These are phyloP conservation scores for Threskiornis aethiopicus DNA, from an alignment of 2,797 vertebrate species.

Conservation along the genomic window DNA sequence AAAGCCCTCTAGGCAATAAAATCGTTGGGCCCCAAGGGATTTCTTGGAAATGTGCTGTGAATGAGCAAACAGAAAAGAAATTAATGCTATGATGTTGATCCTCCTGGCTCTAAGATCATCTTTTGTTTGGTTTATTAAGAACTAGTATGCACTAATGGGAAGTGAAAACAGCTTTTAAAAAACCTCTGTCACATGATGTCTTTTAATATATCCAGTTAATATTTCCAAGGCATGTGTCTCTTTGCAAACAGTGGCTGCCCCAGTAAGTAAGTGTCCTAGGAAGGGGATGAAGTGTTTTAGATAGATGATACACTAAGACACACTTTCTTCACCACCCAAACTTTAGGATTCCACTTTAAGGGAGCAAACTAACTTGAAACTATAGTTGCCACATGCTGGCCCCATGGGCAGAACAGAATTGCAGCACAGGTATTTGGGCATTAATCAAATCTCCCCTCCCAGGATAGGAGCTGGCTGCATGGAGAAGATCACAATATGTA, in stretches of 20 bases:
- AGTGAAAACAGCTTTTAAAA: background rate
- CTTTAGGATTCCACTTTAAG: background rate
- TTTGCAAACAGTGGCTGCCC: background rate
- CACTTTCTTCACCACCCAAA: background rate
- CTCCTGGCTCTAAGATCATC: background rate
- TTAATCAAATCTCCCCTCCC: background rate
- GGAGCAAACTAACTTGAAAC: background rate
- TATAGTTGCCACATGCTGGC: background rate
- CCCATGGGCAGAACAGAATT: background rate
- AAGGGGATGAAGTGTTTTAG: background rate
- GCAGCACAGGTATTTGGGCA: background rate
- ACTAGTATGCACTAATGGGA: background rate
- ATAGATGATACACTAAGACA: background rate
- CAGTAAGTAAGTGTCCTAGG: background rate
- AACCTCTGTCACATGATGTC: background rate
- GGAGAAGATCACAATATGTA: background rate
- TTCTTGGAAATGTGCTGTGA: background rate
- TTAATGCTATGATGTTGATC: background rate
- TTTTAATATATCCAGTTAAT: background rate
- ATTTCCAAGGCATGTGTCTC: background rate
- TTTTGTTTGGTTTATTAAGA: constrained; percentile 4
- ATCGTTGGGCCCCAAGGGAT: background rate
- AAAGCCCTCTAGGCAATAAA: background rate
- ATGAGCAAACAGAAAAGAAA: constrained; percentile 22
- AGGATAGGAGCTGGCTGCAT: background rate